phyloP scores from a whole-genome alignment of 1,140 invertebrate genomes.

The Cecropterus lyciades region DNA sequence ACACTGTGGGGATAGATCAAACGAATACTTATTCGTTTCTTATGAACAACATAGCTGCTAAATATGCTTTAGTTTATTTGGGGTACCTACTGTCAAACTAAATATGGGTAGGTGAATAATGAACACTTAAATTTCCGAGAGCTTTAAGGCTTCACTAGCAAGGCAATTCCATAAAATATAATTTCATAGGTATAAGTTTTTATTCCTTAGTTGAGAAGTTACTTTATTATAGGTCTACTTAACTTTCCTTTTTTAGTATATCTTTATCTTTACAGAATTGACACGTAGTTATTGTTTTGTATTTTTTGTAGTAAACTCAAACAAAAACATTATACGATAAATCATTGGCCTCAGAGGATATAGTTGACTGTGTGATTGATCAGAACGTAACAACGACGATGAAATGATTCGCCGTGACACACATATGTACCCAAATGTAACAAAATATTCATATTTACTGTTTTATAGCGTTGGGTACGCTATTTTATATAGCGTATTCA shows the following conservation, averaged over 20 bases:
- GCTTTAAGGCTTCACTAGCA: slow-evolving; percentile 20
- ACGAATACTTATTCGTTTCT: neutral
- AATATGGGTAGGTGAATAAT: neutral
- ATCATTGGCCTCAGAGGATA: neutral
- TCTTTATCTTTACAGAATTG: slow-evolving; percentile 62
- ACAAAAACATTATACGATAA: slow-evolving; percentile 1
- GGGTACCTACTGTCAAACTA: neutral
- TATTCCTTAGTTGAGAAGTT: slow-evolving; percentile 19
- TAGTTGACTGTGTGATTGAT: neutral
- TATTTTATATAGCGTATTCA: too few species aligned
- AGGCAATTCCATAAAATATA: slow-evolving; percentile 16
- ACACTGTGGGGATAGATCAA: neutral
- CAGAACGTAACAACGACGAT: neutral
- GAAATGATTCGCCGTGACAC: neutral
- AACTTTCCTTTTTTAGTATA: slow-evolving; percentile 39
- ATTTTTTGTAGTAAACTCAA: slow-evolving; percentile 30
- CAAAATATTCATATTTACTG: too few species aligned
- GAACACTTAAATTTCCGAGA: slow-evolving; percentile 15
- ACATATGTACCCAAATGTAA: too few species aligned
- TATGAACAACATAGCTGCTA: slow-evolving; percentile 14
- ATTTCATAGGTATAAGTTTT: slow-evolving; percentile 24
- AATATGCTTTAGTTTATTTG: neutral
- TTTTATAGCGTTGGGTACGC: too few species aligned
- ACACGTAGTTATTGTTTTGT: slow-evolving; percentile 66
- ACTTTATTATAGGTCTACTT: slow-evolving; percentile 35